Evolutionary conservation across 2,113 vertebrate species (phyloP), one percentile per base, ranked within the genome.

Genomic region (Diphyllodes magnificus): DNA sequence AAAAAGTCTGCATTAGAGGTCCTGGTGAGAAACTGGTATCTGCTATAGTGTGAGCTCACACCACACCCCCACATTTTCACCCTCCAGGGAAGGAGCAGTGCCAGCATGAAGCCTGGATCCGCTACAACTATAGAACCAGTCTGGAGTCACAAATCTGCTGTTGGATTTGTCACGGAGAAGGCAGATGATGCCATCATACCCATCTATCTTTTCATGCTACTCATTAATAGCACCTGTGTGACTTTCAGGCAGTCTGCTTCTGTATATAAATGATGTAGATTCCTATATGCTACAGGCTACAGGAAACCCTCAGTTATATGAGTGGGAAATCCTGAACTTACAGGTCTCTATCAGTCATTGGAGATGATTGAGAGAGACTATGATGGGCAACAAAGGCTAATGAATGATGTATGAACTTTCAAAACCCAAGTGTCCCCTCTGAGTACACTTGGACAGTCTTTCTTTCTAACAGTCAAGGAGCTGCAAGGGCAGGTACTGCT

Each of bases 61-160:
- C 20, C 5, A 13, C 22, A 31, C 4, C 11, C 15, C 20, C 21
- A 15, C 7, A 24, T 10, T 27, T 80, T 63, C 59, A 68, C 3
- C 12, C 9, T 20, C 35, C 35, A 45, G n/a, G 30, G 10, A 49
- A 53, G 61, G 28, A 90, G 14, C 42, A 35, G n/a, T 18, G 7
- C 40, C 61, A 72, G 15, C 9, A n/a, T 9, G 71, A 68, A 68
- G 28, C 25, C 33, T 50, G 57, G 33, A 23, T 72, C 13, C 18
- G 10, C 22, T 37, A 31, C 35, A 0, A 1, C 15, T 35, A 3
- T 3, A 27, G 39, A 69, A n/a, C 9, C 18, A 28, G 25, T 44
- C 17, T 63, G 35, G 44, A 54, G 25, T 77, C 47, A 80, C 15
- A 64, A 53, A 82, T 37, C 47, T 59, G 25, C 35, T 66, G 13